Conservation (phyloP, 2,113 vertebrate species). For the Ivindomyrus marchei region DNA sequence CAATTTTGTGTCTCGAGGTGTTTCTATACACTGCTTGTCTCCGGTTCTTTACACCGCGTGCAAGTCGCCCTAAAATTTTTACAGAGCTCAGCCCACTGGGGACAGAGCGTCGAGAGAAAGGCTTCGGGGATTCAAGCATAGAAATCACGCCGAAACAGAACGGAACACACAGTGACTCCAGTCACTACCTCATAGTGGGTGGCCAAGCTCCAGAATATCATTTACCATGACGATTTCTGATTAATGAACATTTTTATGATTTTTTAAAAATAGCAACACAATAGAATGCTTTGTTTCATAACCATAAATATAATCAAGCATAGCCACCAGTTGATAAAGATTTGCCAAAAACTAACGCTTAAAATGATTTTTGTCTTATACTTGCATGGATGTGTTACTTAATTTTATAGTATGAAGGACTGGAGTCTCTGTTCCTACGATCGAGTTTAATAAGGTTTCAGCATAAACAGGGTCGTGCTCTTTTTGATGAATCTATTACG, state of each 20-base stretch:
- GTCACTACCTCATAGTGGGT: background rate
- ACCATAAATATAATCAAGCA: background rate
- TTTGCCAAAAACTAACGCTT: background rate
- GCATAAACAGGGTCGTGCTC: background rate
- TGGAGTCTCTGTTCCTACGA: background rate
- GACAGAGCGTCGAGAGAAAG: background rate
- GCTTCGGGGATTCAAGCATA: background rate
- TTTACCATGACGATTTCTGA: background rate
- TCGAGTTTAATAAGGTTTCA: background rate
- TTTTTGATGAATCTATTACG: background rate
- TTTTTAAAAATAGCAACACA: background rate
- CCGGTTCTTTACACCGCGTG: background rate
- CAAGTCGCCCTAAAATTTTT: background rate
- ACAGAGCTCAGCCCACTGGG: background rate
- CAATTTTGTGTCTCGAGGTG: background rate
- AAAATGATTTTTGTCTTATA: background rate
- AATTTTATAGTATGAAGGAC: background rate
- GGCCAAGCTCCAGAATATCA: background rate
- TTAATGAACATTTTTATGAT: background rate
- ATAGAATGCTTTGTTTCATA: background rate
- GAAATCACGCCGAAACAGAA: background rate
- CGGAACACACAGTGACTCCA: background rate
- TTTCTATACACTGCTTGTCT: background rate
- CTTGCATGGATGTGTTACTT: background rate
- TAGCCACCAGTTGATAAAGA: background rate